Base-by-base conservation (phyloP, 2,888 invertebrate genomes). In the Metellina segmentata region DNA sequence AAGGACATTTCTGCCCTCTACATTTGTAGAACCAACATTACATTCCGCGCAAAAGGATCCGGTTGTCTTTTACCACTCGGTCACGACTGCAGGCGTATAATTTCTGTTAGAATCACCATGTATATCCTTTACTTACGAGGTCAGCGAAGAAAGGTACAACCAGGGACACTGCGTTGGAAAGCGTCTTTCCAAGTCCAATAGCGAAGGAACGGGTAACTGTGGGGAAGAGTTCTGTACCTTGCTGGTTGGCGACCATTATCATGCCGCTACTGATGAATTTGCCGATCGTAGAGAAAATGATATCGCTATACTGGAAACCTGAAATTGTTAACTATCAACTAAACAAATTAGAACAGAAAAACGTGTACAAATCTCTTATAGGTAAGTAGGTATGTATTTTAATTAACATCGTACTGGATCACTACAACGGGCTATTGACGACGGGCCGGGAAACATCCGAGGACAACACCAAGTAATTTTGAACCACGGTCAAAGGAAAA, bases 161-260 rank as follows among this genome's bases (percentile, higher is more conserved):
- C 0, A 89, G 48, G 9, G 69, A 70, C 6, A 49, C 81, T 5
- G 70, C 82, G 6, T 49, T 77, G 11, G 81, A 53, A 49, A 81
- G 51, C 77, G 96, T 95, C 70, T 95, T 95, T 94, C 96, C 96
- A 85, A 96, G 94, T 0, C 96, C 96, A 93, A 96, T 96, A 85
- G 96, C 97, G 11, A 96, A 96, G 94, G 96, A 96, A 20, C 97
- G 95, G 69, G 96, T 95, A 93, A 96, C 96, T 0, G 97, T 97
- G n/a, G 97, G 97, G 94, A 96, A 97, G 48, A 96, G 95, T 94
- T 97, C 97, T 94, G 96, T 95, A 86, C 96, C 96, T 93, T 96
- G 96, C 85, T 97, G 95, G 94, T 96, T 96, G 49, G 96, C 96
- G n/a, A 96, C 95, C 93, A 96, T 96, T 94, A 96, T 96, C 6